phyloP scores from a whole-genome alignment of 2,888 invertebrate genomes.

The Drosophila lutescens region DNA sequence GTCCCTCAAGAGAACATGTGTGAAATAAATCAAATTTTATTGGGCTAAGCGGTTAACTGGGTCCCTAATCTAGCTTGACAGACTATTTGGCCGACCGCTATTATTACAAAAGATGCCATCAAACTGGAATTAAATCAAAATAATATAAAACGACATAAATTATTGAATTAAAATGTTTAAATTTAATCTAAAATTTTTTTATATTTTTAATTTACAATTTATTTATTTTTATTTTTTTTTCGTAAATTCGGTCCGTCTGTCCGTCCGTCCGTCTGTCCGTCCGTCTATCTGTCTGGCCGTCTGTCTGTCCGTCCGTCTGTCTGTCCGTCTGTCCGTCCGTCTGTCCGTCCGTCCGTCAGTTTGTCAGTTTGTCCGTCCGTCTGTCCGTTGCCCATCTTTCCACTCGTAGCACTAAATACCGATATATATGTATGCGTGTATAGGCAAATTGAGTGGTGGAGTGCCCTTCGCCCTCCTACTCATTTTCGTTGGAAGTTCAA shows the following conservation, averaged over 20 bases:
- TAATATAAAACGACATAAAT: neutral
- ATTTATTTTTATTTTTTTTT: too few relatives aligned
- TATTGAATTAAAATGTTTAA: too few relatives aligned
- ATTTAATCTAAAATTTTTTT: too few relatives aligned
- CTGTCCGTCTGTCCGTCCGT: too few relatives aligned
- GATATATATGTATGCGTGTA: neutral
- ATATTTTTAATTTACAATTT: too few relatives aligned
- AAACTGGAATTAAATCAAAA: neutral
- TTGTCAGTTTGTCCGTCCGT: too few relatives aligned
- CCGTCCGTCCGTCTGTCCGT: too few relatives aligned
- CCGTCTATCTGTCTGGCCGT: too few relatives aligned
- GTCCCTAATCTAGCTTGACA: neutral
- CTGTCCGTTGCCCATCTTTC: conserved; percentile 1
- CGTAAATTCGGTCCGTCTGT: too few relatives aligned
- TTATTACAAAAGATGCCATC: neutral
- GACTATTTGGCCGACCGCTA: neutral
- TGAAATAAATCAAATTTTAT: conserved; percentile 40
- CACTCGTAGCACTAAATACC: neutral
- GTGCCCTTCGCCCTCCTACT: neutral
- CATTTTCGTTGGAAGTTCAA: conserved; percentile 52
- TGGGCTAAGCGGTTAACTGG: conserved; percentile 14
- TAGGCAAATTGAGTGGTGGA: conserved; percentile 29
- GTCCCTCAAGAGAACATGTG: conserved; percentile 23
- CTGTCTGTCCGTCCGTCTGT: too few relatives aligned
- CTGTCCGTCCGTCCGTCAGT: too few relatives aligned